Base-by-base conservation (phyloP, 2,113 vertebrate genomes). In the Philantomba maxwellii region DNA sequence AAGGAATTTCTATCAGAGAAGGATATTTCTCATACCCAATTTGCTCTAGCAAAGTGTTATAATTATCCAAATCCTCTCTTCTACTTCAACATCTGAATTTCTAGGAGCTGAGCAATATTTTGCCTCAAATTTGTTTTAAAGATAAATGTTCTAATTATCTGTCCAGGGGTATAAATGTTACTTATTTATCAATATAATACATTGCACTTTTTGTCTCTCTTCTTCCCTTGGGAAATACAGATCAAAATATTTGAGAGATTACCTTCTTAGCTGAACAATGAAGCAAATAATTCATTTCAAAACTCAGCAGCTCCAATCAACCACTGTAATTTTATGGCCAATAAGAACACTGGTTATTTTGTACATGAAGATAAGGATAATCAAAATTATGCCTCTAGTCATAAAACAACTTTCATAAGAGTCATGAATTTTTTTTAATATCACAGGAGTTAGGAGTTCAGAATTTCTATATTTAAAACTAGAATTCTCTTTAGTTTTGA, bases 301-400 rank as follows among this genome's bases (percentile, higher is more conserved):
- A 96, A 70, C 36, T 92, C 28, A 95, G 53, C 60, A 96, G 47
- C 62, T 96, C 85, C 33, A 70, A 86, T 70, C 36, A 75, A 77
- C n/a, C 49, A 57, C 15, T 93, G 51, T 43, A 97, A 87, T 82
- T 93, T 92, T 90, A 82, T 64, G 60, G 55, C 15, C 30, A 88
- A 86, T 95, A 75, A 73, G 66, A 92, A 58, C 62, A 89, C 10
- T 55, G 89, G 36, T 45, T 90, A 90, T 91, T 94, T 80, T 87
- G 43, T 87, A 49, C 60, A 84, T 92, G 96, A 94, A 91, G 53
- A 95, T 95, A 93, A 97, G 8, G 30, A 95, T 78, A 93, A 93
- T 83, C 82, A 94, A 87, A 96, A 8, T 64, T 70, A 58, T 89
- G 51, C 30, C n/a, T 80, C 21, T 91, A 91, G 49, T 77, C 33